phyloP scores from a whole-genome alignment of 2,113 vertebrate species.

The Galbula dea region DNA sequence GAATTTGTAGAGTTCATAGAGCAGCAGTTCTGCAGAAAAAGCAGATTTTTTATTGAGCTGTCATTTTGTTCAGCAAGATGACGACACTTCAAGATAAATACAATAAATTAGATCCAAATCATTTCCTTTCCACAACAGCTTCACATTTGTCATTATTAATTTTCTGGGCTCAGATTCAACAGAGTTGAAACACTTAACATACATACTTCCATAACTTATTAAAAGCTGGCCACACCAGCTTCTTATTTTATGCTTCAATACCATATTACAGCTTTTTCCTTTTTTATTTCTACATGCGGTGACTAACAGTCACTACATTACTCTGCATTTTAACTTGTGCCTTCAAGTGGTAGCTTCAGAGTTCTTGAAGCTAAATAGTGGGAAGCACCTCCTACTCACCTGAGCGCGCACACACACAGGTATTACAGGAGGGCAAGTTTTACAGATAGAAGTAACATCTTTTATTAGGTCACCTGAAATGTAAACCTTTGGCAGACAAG shows the following conservation, averaged over 20 bases:
- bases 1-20: not conserved
- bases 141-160: constrained; percentile 6
- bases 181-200: not conserved
- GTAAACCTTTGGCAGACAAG: not conserved
- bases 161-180: constrained; percentile 23
- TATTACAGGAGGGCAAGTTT: not conserved
- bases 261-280: not conserved
- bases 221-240: not conserved
- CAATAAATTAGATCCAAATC: not conserved
- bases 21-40: not conserved
- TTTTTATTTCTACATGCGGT: not conserved
- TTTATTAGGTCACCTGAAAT: not conserved
- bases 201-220: not conserved
- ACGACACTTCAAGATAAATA: constrained; percentile 1
- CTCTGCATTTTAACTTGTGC: not conserved
- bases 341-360: not conserved
- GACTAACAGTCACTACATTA: not conserved
- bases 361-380: not conserved
- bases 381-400: not conserved
- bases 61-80: not conserved
- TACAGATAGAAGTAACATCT: not conserved
- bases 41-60: not conserved
- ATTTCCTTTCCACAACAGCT: not conserved
- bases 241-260: not conserved
- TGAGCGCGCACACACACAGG: too few relatives aligned